A percentile compares a stretch with the other conserved stretches of the same genome.
Conservation (phyloP, 2,888 invertebrate genomes). For the Exephanes ischioxanthus region DNA sequence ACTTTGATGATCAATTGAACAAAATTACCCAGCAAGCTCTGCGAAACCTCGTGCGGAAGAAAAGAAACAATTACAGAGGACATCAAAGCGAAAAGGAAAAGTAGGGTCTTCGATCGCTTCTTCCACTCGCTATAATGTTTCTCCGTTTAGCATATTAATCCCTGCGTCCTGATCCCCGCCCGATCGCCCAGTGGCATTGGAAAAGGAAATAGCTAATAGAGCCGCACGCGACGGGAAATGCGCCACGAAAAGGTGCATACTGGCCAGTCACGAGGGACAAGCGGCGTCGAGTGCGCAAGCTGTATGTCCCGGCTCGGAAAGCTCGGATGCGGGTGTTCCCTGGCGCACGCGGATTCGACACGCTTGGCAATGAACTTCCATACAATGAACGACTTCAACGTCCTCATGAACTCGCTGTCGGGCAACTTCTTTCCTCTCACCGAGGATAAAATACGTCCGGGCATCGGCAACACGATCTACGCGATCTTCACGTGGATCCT, state of each 20-base stretch:
- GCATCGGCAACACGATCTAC: conserved; percentile 53
- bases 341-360: not conserved
- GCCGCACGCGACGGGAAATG: not conserved
- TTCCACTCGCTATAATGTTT: not conserved
- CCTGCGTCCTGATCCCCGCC: not conserved
- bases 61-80: not conserved
- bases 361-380: conserved; percentile 68
- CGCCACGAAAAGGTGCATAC: not conserved
- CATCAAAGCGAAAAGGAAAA: conserved; percentile 9
- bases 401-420: conserved; percentile 67
- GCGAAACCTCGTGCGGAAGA: not conserved
- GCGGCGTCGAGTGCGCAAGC: not conserved
- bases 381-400: conserved; percentile 69
- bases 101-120: not conserved
- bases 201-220: not conserved
- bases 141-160: too few relatives aligned
- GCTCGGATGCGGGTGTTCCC: not conserved
- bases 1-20: not conserved
- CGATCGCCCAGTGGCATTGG: not conserved
- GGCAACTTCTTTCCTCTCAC: conserved; percentile 72
- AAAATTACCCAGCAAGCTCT: not conserved
- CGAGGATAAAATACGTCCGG: conserved; percentile 8
- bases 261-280: conserved; percentile 2
- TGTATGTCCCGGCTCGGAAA: not conserved
- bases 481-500: conserved; percentile 65